Base-by-base conservation (phyloP, 2,113 vertebrate genomes). In the Urocolius indicus region DNA sequence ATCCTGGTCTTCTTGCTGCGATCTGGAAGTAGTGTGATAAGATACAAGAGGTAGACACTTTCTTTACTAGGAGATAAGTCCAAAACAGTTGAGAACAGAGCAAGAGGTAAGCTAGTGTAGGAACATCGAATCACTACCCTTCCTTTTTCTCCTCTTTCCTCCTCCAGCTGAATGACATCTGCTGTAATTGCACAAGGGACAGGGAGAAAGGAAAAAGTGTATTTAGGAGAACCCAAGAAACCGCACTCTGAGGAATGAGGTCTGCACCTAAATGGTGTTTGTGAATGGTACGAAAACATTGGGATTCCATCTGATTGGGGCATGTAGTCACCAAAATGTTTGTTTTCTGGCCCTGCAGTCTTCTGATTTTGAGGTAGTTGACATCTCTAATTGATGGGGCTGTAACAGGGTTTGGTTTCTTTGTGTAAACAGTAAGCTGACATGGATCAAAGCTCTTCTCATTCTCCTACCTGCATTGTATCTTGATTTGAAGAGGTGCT, bases 71-170 rank as follows among this genome's bases (percentile, higher is more conserved):
- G 51, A 90, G 72, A n/a, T 46, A 20, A 93, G 34, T 29, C 59
- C 49, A 58, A 80, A 91, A 24, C 67, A 20, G 5, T 66, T 51
- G 75, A 93, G 84, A 22, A 22, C 10, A n/a, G 32, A 83, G n/a
- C 77, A 72, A 61, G 71, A 69, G 75, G 67, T 83, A 82, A 89
- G 13, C 38, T 46, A 16, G 69, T 13, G 15, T 55, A 45, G 76
- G 65, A 79, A 68, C 30, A 85, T 73, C 81, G 30, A n/a, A 78
- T 77, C 72, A 20, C 68, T 57, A 49, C 84, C 89, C 84, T 96
- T 95, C 84, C 73, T 76, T 91, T 84, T 65, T 68, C 20, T 71
- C 20, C 30, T 66, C 26, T 24, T 96, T 62, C 51, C 46, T 92
- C 46, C 12, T 38, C 8, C 11, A 52, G 73, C 26, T 32, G 52